phyloP scores from a whole-genome alignment of 1,140 invertebrate species.

The Rhopalosiphum maidis region DNA sequence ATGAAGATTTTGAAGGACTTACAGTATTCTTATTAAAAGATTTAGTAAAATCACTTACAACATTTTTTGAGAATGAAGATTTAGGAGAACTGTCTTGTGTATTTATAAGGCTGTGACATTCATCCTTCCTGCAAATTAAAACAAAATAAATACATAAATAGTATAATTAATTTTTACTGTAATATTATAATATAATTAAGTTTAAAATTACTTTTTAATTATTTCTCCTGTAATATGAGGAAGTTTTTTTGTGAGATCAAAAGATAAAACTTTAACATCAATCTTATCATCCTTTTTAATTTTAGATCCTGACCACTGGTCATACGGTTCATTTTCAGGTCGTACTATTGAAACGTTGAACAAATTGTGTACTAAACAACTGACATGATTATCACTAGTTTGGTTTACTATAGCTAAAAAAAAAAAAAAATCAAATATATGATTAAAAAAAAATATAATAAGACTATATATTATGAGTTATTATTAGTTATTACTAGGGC shows the following conservation, averaged over 20 bases:
- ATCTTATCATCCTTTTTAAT: constrained; percentile 41
- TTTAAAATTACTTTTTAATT: constrained; percentile 19
- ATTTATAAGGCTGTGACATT: not conserved
- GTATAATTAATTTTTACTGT: not conserved
- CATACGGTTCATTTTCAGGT: constrained; percentile 9
- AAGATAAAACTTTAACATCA: constrained; percentile 35
- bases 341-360: constrained; percentile 51
- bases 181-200: not conserved
- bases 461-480: not conserved
- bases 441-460: not conserved
- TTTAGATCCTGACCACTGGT: constrained; percentile 31
- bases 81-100: not conserved
- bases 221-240: constrained; percentile 51
- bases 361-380: constrained; percentile 49
- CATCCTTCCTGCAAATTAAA: not conserved
- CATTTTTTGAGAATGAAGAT: not conserved
- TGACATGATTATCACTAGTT: constrained; percentile 46
- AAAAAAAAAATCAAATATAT: not conserved
- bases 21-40: not conserved
- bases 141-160: not conserved
- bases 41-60: not conserved
- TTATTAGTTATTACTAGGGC: too few relatives aligned
- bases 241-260: constrained; percentile 51
- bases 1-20: not conserved
- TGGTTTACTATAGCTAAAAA: constrained; percentile 49